A percentile compares a stretch with the other conserved stretches of the same genome.
phyloP scores from a whole-genome alignment of 92 coral and sea anemone species.

The Epizoanthus fatuus region DNA sequence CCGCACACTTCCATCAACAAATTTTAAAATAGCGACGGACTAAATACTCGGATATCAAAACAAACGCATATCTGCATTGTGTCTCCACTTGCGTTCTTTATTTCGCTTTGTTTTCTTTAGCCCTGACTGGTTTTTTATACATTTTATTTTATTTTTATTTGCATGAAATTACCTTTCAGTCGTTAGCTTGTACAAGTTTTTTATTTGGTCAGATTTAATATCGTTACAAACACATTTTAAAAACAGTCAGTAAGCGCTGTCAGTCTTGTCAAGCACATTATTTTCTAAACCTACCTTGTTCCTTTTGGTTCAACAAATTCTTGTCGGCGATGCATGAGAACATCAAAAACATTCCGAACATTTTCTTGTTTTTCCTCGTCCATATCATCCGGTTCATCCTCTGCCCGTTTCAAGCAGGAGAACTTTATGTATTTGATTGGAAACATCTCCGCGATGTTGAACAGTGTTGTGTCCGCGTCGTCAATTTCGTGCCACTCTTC shows the following conservation, averaged over 20 bases:
- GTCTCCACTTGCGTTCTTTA: too few species aligned
- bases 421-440: background rate
- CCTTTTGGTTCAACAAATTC: slow-evolving; percentile 3
- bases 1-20: too few species aligned
- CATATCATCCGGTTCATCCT: slow-evolving; percentile 13
- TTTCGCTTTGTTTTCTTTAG: too few species aligned
- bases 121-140: too few species aligned
- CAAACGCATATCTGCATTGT: too few species aligned
- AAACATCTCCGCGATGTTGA: background rate
- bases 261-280: background rate
- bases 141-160: too few species aligned
- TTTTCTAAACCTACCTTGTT: background rate
- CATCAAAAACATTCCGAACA: background rate
- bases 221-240: too few species aligned
- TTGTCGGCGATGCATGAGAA: background rate
- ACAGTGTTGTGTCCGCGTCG: background rate
- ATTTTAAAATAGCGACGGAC: too few species aligned
- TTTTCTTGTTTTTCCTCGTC: background rate
- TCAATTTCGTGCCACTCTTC: slow-evolving; percentile 4
- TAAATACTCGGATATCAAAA: too few species aligned
- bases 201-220: too few species aligned
- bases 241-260: background rate
- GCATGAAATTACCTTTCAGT: too few species aligned
- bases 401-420: slow-evolving; percentile 12
- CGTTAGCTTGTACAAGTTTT: too few species aligned